Evolutionary conservation across 1,140 invertebrate species (phyloP).

Genomic region (Halesus radiatus): DNA sequence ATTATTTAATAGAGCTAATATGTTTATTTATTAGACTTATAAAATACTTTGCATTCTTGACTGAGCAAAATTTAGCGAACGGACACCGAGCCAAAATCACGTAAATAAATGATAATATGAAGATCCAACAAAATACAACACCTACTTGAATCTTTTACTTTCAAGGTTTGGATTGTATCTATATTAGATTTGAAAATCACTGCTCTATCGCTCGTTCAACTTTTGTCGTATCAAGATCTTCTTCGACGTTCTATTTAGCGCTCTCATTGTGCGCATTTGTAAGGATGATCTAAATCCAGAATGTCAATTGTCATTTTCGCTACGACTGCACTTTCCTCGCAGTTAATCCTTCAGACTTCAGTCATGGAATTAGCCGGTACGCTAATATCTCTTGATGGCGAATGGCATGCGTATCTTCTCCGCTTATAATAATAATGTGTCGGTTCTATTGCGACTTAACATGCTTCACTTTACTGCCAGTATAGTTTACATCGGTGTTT

Average conservation of each 20-base stretch:
- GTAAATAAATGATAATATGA: neutral
- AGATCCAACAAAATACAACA: neutral
- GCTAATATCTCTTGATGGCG: slow-evolving; percentile 17
- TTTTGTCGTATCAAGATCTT: neutral
- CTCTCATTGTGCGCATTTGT: neutral
- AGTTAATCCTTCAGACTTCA: neutral
- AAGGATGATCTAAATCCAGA: slow-evolving; percentile 1
- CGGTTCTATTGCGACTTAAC: slow-evolving; percentile 4
- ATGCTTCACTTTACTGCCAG: slow-evolving; percentile 8
- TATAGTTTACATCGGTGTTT: neutral
- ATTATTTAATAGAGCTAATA: too few species aligned
- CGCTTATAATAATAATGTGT: neutral
- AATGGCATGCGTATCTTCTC: neutral
- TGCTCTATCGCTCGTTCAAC: neutral
- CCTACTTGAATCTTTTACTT: too few species aligned
- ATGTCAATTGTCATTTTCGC: slow-evolving; percentile 23
- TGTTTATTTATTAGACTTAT: too few species aligned
- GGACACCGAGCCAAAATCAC: too few species aligned
- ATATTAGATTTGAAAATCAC: neutral
- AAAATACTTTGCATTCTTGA: too few species aligned
- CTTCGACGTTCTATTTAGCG: neutral
- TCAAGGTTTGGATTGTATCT: too few species aligned
- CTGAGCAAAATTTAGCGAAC: too few species aligned
- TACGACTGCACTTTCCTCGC: slow-evolving; percentile 3
- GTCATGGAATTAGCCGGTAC: slow-evolving; percentile 20